phyloP scores from a whole-genome alignment of 2,113 vertebrate genomes.

The Rhodinocichla rosea region DNA sequence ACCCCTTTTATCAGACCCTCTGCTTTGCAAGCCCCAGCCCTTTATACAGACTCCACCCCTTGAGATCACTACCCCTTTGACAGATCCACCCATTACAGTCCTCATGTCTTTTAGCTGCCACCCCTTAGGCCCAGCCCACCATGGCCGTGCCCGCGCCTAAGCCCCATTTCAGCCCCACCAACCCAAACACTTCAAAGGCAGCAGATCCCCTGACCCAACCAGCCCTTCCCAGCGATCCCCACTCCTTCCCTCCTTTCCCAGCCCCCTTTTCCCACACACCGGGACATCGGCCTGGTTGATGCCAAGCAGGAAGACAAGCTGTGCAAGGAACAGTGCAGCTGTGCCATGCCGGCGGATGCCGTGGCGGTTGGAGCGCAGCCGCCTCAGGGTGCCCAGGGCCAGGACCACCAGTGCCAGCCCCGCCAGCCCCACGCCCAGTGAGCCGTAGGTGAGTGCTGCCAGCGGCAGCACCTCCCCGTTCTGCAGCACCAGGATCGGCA shows the following conservation, averaged over 20 bases:
- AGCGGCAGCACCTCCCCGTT: slow-evolving; percentile 91
- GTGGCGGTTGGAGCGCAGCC: slow-evolving; percentile 84
- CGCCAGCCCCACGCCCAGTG: slow-evolving; percentile 83
- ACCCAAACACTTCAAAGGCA: background rate
- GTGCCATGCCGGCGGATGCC: slow-evolving; percentile 86
- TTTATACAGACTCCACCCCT: background rate
- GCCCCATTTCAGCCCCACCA: background rate
- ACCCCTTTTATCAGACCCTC: background rate
- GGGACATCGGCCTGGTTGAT: slow-evolving; percentile 92
- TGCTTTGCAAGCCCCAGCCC: background rate
- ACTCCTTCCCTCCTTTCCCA: slow-evolving; percentile 25
- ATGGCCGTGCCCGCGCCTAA: background rate
- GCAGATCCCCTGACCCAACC: background rate
- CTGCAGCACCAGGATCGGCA: slow-evolving; percentile 50
- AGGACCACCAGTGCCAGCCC: slow-evolving; percentile 85
- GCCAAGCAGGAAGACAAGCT: slow-evolving; percentile 91
- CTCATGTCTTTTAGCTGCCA: background rate
- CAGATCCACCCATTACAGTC: background rate
- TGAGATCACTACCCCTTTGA: background rate
- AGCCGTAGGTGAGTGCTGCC: slow-evolving; percentile 85
- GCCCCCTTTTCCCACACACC: slow-evolving; percentile 18
- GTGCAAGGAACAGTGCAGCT: slow-evolving; percentile 81
- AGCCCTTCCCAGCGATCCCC: background rate
- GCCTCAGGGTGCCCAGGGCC: slow-evolving; percentile 80
- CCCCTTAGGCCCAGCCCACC: background rate